Evolutionary conservation across 2,113 vertebrate species (phyloP).

Genomic region (Vulpes lagopus): DNA sequence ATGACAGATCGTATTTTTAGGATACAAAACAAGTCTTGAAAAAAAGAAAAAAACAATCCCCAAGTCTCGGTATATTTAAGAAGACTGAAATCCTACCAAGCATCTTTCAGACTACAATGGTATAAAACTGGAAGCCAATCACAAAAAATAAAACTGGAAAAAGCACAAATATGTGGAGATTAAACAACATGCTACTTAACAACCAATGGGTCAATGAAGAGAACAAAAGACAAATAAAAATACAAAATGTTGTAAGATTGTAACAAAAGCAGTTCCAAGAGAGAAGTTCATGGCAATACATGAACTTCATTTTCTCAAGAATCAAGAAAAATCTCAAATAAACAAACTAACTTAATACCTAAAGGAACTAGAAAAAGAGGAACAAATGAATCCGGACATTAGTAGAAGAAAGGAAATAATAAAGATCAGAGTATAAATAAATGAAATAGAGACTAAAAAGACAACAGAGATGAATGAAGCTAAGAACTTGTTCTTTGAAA

Average conservation of each 20-base stretch:
- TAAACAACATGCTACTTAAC: background rate
- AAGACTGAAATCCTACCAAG: background rate
- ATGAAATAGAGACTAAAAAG: background rate
- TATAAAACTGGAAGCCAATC: background rate
- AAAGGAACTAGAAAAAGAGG: background rate
- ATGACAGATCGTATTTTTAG: background rate
- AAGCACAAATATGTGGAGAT: background rate
- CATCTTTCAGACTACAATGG: background rate
- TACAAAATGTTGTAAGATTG: background rate
- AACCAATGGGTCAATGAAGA: background rate
- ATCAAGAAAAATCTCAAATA: background rate
- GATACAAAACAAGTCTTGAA: background rate
- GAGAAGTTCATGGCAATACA: background rate
- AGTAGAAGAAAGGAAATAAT: background rate
- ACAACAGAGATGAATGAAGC: background rate
- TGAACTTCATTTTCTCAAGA: background rate
- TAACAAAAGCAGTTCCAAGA: background rate
- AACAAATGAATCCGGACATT: background rate
- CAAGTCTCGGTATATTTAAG: background rate
- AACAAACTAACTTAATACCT: background rate
- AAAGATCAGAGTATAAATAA: background rate
- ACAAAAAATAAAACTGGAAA: background rate
- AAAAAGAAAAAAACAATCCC: too few species aligned
- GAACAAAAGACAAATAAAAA: background rate
- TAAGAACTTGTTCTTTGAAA: background rate